Conservation (phyloP, 2,113 vertebrate species). For the Scomber scombrus region DNA sequence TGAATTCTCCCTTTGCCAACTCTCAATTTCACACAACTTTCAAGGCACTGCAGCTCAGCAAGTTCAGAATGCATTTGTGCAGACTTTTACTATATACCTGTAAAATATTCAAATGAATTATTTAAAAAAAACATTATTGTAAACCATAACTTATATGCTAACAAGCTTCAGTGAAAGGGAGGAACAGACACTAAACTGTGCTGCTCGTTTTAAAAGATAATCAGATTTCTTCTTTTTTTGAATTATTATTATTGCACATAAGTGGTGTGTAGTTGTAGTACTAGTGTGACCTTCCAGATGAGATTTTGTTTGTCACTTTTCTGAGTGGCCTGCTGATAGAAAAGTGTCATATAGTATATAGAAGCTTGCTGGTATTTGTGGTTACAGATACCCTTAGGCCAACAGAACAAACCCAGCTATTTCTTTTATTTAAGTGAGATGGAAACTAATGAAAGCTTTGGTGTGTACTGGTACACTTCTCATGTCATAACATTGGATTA, state of each 20-base stretch:
- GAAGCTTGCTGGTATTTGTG: conserved; percentile 56
- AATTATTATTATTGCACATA: conserved; percentile 66
- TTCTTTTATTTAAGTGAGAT: conserved; percentile 48
- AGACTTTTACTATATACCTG: conserved; percentile 73
- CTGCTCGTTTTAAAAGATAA: conserved; percentile 73
- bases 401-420: conserved; percentile 52
- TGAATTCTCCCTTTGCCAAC: conserved; percentile 32
- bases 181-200: conserved; percentile 56
- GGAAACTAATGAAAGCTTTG: conserved; percentile 64
- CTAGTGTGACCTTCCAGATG: conserved; percentile 51
- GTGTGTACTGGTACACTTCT: conserved; percentile 47
- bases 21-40: conserved; percentile 20
- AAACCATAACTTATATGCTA: conserved; percentile 62
- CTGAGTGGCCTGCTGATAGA: conserved; percentile 48
- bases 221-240: conserved; percentile 61
- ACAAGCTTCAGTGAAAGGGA: conserved; percentile 57
- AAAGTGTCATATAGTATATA: conserved; percentile 58
- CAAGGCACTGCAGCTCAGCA: conserved; percentile 34
- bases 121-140: conserved; percentile 65
- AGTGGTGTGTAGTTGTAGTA: conserved; percentile 70
- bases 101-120: conserved; percentile 67
- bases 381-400: conserved; percentile 28
- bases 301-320: conserved; percentile 56
- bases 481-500: conserved; percentile 52
- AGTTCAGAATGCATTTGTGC: conserved; percentile 51